Evolutionary conservation across 1,140 invertebrate species (phyloP), one percentile per base, ranked within the genome.

Genomic region (Leptopilina clavipes): DNA sequence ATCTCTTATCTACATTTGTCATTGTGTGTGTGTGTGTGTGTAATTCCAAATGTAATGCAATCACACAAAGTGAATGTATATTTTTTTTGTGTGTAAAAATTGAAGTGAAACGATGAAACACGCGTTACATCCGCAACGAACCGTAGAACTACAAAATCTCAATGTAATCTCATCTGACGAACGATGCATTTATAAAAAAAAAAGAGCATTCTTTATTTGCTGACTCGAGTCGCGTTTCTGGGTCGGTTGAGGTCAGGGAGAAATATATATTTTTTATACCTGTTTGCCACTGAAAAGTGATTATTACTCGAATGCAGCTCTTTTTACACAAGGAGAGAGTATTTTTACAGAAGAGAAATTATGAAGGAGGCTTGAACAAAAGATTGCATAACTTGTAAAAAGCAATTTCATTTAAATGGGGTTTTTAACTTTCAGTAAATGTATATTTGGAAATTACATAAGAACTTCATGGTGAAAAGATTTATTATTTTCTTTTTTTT

Each of bases 231-330:
- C 56, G 22, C 56, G 56, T 65, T 65, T 65, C 56, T 65, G 56
- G 56, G 56, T 25, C 56, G 56, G 0, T 65, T 65, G 56, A 31
- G 56, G 56, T 65, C 56, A 31, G 56, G 25, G 56, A 65, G 56
- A 65, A 65, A 65, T 65, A 65, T 65, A 52, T 65, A 52, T 65
- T 65, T 65, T 65, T 65, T 37, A 65, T 65, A 65, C 11, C 56
- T 31, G 19, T 25, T 65, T 40, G 37, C 37, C 22, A 8, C 56
- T 31, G 56, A n/a, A 31, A 65, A 65, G 56, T 65, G 56, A 65
- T 65, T 31, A 65, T n/a, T 65, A 52, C 48, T 52, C 48, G n/a
- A 52, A 52, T 52, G 48, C 17, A n/a, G 14, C n/a, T 52, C 48
- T 52, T 52, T 52, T 52, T 52, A 52, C 48, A 52, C 25, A 31